Conservation (phyloP, 2,888 invertebrate species). For the Aphidoletes aphidimyza region DNA sequence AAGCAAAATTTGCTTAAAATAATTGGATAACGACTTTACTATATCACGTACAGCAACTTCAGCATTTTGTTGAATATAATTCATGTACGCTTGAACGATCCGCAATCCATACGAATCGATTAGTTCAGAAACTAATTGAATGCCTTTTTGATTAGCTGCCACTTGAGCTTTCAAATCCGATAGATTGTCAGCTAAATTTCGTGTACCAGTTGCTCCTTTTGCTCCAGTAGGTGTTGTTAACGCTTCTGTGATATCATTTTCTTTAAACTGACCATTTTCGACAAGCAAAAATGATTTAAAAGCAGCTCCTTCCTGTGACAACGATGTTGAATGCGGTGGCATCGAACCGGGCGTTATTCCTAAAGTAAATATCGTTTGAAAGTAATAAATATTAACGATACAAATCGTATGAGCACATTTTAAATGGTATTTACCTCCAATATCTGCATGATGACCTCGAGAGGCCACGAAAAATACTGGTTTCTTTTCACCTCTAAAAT, state of each 20-base stretch:
- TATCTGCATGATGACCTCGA: constrained; percentile 98
- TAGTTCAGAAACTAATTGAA: constrained; percentile 85
- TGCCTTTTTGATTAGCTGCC: constrained; percentile 93
- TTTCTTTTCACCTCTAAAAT: constrained; percentile 67
- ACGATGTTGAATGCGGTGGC: constrained; percentile 92
- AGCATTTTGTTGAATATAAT: constrained; percentile 94
- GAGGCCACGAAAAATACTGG: constrained; percentile 98
- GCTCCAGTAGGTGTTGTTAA: constrained; percentile 72
- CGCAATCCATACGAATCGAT: constrained; percentile 88
- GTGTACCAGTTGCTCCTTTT: constrained; percentile 78
- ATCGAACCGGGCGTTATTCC: constrained; percentile 71
- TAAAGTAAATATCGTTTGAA: no score
- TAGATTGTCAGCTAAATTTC: constrained; percentile 92
- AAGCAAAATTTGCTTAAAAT: constrained; percentile 85
- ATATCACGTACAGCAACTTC: constrained; percentile 94
- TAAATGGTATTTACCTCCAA: no score
- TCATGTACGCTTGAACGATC: constrained; percentile 98
- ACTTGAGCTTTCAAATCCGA: constrained; percentile 98
- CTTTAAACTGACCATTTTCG: constrained; percentile 80
- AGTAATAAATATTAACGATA: no score
- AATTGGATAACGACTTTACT: constrained; percentile 91
- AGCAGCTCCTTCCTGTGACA: constrained; percentile 91
- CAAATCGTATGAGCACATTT: no score
- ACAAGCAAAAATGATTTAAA: constrained; percentile 94
- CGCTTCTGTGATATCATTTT: constrained; percentile 76